These are phyloP conservation scores for Drosophila tropicalis DNA, from an alignment of 1,140 invertebrate genomes.

Conservation along the genomic window DNA sequence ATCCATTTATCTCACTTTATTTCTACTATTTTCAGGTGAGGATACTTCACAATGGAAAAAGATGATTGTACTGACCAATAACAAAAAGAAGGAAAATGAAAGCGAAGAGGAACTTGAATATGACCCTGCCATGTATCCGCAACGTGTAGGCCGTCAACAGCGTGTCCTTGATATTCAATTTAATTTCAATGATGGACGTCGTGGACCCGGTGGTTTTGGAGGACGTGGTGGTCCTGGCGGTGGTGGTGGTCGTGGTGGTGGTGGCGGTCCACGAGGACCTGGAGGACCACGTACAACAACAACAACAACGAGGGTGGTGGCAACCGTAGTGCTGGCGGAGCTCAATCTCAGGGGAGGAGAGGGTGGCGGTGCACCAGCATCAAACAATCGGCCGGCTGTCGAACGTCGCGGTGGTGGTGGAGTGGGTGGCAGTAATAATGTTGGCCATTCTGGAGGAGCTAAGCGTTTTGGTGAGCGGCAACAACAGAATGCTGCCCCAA, in stretches of 20 bases:
- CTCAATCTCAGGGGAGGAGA: slow-evolving; percentile 57
- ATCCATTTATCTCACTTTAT: neutral
- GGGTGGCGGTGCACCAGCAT: slow-evolving; percentile 46
- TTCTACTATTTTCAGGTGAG: slow-evolving; percentile 85
- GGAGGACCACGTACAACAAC: slow-evolving; percentile 54
- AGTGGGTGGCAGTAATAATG: slow-evolving; percentile 38
- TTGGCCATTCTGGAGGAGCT: slow-evolving; percentile 38
- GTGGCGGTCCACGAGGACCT: slow-evolving; percentile 83
- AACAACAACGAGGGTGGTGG: slow-evolving; percentile 40
- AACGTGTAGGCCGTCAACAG: slow-evolving; percentile 94
- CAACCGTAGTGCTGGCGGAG: slow-evolving; percentile 60
- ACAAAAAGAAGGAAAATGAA: slow-evolving; percentile 85
- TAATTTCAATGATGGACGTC: slow-evolving; percentile 92
- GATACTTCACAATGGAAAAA: slow-evolving; percentile 96
- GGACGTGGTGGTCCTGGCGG: slow-evolving; percentile 87
- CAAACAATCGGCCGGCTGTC: slow-evolving; percentile 61
- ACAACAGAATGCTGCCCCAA: slow-evolving; percentile 88
- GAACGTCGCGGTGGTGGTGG: slow-evolving; percentile 74
- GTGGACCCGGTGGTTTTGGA: slow-evolving; percentile 86
- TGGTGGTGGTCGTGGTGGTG: slow-evolving; percentile 86
- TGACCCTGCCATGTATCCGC: slow-evolving; percentile 91
- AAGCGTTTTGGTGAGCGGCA: slow-evolving; percentile 71
- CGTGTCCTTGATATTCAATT: slow-evolving; percentile 94
- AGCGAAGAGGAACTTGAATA: slow-evolving; percentile 88
- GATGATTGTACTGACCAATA: slow-evolving; percentile 86